Evolutionary conservation across 2,797 vertebrate genomes (phyloP), one percentile per base, ranked within the genome.

Genomic region (Spinibarbus caldwelli): DNA sequence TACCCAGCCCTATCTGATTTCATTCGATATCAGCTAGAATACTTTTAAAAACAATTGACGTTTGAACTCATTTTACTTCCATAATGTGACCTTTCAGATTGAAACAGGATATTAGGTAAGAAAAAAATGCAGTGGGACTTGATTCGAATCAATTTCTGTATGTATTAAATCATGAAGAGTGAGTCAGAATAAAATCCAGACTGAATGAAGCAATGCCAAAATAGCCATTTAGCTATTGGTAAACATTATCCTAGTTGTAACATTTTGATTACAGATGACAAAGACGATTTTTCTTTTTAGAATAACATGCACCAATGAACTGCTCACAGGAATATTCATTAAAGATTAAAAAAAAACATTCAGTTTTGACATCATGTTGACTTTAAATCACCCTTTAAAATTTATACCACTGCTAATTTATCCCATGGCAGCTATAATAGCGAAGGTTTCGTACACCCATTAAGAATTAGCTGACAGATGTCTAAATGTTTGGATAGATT

Each of bases 401-500:
- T 15, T 77, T 81, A 86, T 87, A 80, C 86, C 88, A 85, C 87
- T 88, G 86, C 41, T 85, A 71, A 77, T 80, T 19, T 41, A 86
- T 62, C 57, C 70, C 77, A 83, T 45, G 81, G 72, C 75, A 66
- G 64, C 59, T 76, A 80, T 82, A 83, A 89, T 75, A 78, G 52
- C 0, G 82, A 23, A 2, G 70, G 87, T 57, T 54, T 52, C 36
- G 78, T 82, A 21, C 38, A 85, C 87, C 87, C 67, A 70, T 86
- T 59, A 83, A 26, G 67, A 76, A 62, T 88, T 78, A 87, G 31
- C 77, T 7, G 86, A 62, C 88, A 79, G 45, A 78, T 49, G 84
- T 77, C 78, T 80, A 82, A 90, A 87, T 84, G 80, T 89, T 90
- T 88, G 73, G 57, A 81, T 82, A 59, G 86, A 80, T 85, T 86